Percentiles rank a stretch among this genome's conserved stretches.
phyloP scores from a whole-genome alignment of 2,797 vertebrate genomes.

The Darevskia nairensis region DNA sequence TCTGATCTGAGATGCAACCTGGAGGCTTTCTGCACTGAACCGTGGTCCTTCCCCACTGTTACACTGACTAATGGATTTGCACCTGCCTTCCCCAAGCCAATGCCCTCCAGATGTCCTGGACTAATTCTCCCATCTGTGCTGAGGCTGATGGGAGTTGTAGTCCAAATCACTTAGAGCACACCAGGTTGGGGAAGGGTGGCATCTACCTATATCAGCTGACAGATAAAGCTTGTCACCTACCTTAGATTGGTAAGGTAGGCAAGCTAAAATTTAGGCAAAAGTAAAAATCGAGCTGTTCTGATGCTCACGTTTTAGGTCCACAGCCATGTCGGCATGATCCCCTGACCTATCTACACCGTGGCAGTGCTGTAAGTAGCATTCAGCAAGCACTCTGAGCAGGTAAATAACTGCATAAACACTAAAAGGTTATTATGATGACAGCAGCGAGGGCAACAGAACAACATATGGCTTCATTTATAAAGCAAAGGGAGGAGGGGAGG shows the following conservation, averaged over 20 bases:
- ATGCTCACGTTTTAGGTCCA: neutral
- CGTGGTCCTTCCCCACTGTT: neutral
- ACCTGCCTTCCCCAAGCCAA: neutral
- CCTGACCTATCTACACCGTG: neutral
- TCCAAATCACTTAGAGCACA: too few relatives aligned
- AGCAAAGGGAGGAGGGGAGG: constrained; percentile 33
- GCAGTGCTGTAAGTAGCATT: neutral
- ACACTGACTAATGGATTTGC: neutral
- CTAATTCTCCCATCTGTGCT: neutral
- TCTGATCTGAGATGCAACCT: neutral
- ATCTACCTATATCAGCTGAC: too few relatives aligned
- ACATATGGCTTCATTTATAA: constrained; percentile 69
- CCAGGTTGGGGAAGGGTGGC: too few relatives aligned
- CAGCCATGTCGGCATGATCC: too few relatives aligned
- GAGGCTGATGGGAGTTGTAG: neutral
- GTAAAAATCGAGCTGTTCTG: neutral
- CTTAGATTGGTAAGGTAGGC: too few relatives aligned
- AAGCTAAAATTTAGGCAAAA: neutral
- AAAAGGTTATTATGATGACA: neutral
- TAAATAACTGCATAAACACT: neutral
- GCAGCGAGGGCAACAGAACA: constrained; percentile 4
- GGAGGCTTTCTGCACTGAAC: neutral
- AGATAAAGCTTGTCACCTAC: neutral
- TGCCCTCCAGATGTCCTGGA: neutral
- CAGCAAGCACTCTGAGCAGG: neutral